Evolutionary conservation across 1,140 invertebrate species (phyloP).

Genomic region (Andrena cerasifolii): DNA sequence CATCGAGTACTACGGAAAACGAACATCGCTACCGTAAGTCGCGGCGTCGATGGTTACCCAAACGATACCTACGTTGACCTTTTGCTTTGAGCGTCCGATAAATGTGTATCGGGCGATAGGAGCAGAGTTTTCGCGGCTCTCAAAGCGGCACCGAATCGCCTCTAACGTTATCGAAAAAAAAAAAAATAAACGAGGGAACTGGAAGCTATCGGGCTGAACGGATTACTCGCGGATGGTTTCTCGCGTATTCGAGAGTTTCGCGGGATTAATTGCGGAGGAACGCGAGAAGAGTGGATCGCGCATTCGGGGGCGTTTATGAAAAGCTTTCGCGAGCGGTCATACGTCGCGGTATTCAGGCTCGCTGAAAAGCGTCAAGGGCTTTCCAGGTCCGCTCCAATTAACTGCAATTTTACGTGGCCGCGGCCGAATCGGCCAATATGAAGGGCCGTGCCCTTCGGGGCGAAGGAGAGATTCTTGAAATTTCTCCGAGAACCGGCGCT

Average conservation of each 20-base stretch:
- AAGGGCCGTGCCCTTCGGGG: neutral
- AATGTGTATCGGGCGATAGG: no score
- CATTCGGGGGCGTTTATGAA: constrained; percentile 30
- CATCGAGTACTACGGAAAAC: constrained; percentile 77
- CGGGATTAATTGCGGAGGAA: constrained; percentile 21
- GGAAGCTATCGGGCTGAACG: neutral
- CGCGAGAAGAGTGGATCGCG: neutral
- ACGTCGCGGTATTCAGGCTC: constrained; percentile 6
- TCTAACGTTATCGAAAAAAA: neutral
- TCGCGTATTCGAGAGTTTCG: neutral
- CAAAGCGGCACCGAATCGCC: neutral
- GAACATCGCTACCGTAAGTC: neutral
- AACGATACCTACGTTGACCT: no score
- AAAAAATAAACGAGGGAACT: no score
- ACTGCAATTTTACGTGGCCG: constrained; percentile 24
- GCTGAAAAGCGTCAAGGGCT: constrained; percentile 27
- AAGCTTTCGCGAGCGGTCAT: constrained; percentile 10
- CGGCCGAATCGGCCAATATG: constrained; percentile 2
- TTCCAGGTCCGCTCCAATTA: constrained; percentile 55
- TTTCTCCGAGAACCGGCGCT: no score
- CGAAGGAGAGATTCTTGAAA: no score
- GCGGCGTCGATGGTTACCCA: no score
- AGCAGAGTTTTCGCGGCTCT: neutral
- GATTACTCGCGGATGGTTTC: constrained; percentile 21
- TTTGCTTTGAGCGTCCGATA: no score